Evolutionary conservation across 2,113 vertebrate species (phyloP), one percentile per base, ranked within the genome.

Genomic region (Dendropsophus ebraccatus): DNA sequence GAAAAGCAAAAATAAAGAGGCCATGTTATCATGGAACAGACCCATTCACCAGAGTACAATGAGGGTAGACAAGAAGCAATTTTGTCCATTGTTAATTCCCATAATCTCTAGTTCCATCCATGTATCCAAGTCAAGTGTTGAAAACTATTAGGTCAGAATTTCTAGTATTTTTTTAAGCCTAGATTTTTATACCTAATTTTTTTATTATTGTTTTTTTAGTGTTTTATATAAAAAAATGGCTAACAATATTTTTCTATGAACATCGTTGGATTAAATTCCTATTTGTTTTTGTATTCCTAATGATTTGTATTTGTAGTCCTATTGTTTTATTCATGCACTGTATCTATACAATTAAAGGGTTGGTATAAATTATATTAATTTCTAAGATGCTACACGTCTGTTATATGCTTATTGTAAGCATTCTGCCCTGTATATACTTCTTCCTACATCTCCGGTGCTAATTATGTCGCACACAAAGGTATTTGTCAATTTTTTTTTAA

Each of bases 341-440:
- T 86, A 84, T 75, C 69, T 84, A 60, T 76, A 86, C 76, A 49
- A 74, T 41, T 72, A 78, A 70, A 85, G 84, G 62, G 30, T 80
- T 72, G 75, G 84, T 86, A 86, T 86, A 86, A 86, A 86, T 86
- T 86, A 86, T 86, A 86, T 86, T 86, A 86, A 86, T 86, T 86
- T 86, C 84, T 72, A 50, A 86, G 84, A 86, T 58, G 84, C 84
- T 86, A 56, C 49, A 86, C 37, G 32, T 56, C 54, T 32, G 60
- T 56, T 80, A 80, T 72, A 21, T 86, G 84, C 84, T 86, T 85
- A 30, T 86, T 86, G 62, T 62, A 86, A 86, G 84, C 84, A 86
- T 86, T 86, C 47, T 86, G 23, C 45, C 35, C n/a, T 86, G 76
- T 80, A 79, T 28, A 86, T 79, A 86, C 75, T 47, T 86, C 84